Conservation (phyloP, 2,797 vertebrate genomes). For the Rhabdomys pumilio region DNA sequence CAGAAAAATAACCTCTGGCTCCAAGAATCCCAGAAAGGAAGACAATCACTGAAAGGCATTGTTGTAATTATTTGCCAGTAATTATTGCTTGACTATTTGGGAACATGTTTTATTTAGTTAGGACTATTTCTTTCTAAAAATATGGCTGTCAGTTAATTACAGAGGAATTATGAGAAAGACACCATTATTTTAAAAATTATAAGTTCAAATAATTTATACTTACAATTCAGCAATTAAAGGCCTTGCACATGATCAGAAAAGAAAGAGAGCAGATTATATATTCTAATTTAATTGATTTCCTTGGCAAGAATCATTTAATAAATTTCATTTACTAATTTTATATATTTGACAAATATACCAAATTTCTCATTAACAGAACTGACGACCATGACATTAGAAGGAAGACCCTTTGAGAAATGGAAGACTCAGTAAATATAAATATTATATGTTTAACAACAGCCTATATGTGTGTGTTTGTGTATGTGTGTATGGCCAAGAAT, state of each 20-base stretch:
- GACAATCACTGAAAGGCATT: not conserved
- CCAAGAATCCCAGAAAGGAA: not conserved
- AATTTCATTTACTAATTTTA: conserved; percentile 1
- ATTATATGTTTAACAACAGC: not conserved
- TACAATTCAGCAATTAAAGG: not conserved
- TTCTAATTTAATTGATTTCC: not conserved
- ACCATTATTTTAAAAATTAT: not conserved
- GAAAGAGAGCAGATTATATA: not conserved
- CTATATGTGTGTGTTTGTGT: not conserved
- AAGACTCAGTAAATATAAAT: not conserved
- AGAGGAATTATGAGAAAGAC: not conserved
- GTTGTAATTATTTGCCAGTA: not conserved
- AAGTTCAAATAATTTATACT: not conserved
- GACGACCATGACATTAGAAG: not conserved
- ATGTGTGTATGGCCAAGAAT: not conserved
- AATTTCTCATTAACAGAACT: not conserved
- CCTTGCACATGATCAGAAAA: not conserved
- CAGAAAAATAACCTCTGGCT: not conserved
- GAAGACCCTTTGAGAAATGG: not conserved
- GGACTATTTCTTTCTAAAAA: conserved; percentile 17
- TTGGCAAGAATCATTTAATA: not conserved
- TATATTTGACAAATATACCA: not conserved
- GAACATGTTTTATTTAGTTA: conserved; percentile 2
- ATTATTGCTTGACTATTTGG: not conserved
- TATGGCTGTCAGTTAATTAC: not conserved